Percentiles rank a stretch among this genome's conserved stretches.
Evolutionary conservation across 1,140 invertebrate genomes (phyloP).

Genomic region (Popillia japonica): DNA sequence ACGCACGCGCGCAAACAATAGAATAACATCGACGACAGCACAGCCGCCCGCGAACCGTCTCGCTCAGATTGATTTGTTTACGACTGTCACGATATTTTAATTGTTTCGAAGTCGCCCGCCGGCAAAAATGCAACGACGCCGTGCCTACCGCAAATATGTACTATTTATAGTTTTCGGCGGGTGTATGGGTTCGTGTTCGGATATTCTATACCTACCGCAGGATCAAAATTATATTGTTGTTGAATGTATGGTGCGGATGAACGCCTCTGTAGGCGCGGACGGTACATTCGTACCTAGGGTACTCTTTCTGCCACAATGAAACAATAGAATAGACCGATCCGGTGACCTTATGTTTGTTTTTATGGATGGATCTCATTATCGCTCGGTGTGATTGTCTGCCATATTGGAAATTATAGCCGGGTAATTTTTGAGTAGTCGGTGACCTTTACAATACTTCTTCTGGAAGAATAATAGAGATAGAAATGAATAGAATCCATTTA

Average conservation of each 20-base stretch:
- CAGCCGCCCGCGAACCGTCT: constrained; percentile 8
- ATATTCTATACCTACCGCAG: background rate
- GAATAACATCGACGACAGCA: constrained; percentile 7
- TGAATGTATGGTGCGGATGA: background rate
- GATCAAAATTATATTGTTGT: background rate
- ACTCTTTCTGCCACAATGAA: background rate
- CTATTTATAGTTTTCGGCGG: constrained; percentile 22
- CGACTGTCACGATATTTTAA: constrained; percentile 22
- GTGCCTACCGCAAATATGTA: background rate
- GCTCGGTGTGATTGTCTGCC: background rate
- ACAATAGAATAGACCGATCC: background rate
- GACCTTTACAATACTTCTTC: background rate
- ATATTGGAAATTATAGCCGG: constrained; percentile 1
- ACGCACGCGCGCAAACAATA: constrained; percentile 16
- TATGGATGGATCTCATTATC: background rate
- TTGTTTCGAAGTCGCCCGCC: constrained; percentile 17
- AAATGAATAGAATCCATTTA: no score
- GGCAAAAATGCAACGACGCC: background rate
- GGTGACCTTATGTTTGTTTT: constrained; percentile 13
- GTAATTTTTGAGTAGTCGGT: background rate
- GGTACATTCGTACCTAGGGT: background rate
- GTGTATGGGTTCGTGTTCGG: background rate
- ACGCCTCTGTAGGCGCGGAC: background rate
- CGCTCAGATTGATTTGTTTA: constrained; percentile 28
- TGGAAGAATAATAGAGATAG: no score